Base-by-base conservation (phyloP, 2,888 invertebrate genomes). In the Microctonus brassicae region DNA sequence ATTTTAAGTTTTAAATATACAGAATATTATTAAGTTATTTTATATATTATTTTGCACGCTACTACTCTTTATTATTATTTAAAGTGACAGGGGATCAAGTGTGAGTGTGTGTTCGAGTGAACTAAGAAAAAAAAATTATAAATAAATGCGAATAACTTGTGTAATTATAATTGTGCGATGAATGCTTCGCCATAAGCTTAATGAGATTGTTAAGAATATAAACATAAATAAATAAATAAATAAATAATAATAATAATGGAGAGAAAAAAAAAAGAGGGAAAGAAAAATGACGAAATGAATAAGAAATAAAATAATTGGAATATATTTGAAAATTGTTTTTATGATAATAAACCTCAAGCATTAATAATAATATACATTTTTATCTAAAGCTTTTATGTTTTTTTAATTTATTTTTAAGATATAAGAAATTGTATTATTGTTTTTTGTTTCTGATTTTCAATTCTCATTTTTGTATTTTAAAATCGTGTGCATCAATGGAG, bases 151-250 rank as follows among this genome's bases (percentile, higher is more conserved):
- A 62, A 57, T 69, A 57, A 52, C 29, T 73, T 70, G 68, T 64
- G 71, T 73, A 53, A 20, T 53, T 53, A 13, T 62, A 26, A 69
- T 55, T 62, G 57, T 47, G 42, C 13, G 36, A 65, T 60, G 64
- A 67, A 61, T 64, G 69, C 47, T 64, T 60, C 55, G 67, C 72
- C 71, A 36, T 69, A 52, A 73, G 58, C 71, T 70, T 57, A 65
- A 71, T 67, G 39, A 70, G 22, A 73, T 75, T 74, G 74, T 75
- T 72, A 72, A 65, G 66, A 70, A 68, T 65, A 68, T 33, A 29
- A 61, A 47, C n/a, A n/a, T 53, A 68, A 65, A 55, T 33, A n/a
- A n/a, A n/a, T n/a, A n/a, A n/a, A n/a, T n/a, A n/a, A n/a, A n/a
- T n/a, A 20, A 58, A 5, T 17, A 34, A 58, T 20, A n/a, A 13